phyloP scores from a whole-genome alignment of 2,113 vertebrate genomes.

The Collichthys lucidus region DNA sequence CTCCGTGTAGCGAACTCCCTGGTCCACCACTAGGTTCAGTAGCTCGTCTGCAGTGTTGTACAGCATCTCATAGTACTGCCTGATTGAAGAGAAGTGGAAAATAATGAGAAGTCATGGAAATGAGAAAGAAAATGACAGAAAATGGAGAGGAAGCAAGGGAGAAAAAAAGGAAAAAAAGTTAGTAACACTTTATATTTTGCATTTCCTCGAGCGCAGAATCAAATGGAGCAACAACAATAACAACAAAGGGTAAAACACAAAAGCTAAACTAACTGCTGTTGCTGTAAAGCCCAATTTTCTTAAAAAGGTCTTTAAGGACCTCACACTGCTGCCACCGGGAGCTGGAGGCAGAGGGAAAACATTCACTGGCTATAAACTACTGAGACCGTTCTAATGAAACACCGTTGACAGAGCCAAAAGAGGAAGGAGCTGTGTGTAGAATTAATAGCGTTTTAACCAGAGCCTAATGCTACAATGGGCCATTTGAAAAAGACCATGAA shows the following conservation, averaged over 20 bases:
- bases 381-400: slow-evolving; percentile 62
- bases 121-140: background rate
- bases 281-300: slow-evolving; percentile 56
- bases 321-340: slow-evolving; percentile 33
- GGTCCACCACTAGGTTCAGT: slow-evolving; percentile 97
- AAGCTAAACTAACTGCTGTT: slow-evolving; percentile 50
- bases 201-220: slow-evolving; percentile 34
- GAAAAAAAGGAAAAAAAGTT: slow-evolving; percentile 12
- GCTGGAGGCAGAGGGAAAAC: slow-evolving; percentile 34
- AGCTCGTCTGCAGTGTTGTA: slow-evolving; percentile 98
- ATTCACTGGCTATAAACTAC: slow-evolving; percentile 45
- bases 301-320: slow-evolving; percentile 62
- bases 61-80: slow-evolving; percentile 99
- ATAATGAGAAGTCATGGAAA: background rate
- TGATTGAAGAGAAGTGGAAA: slow-evolving; percentile 42
- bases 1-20: slow-evolving; percentile 97
- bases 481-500: slow-evolving; percentile 38
- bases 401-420: slow-evolving; percentile 52
- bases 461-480: slow-evolving; percentile 32
- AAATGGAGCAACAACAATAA: slow-evolving; percentile 29
- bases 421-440: slow-evolving; percentile 43
- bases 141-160: background rate
- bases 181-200: slow-evolving; percentile 35
- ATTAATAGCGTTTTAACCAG: slow-evolving; percentile 65
- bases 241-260: slow-evolving; percentile 55